Percentiles rank a stretch among this genome's conserved stretches.
Evolutionary conservation across 2,113 vertebrate species (phyloP).

Genomic region (Callithrix jacchus): DNA sequence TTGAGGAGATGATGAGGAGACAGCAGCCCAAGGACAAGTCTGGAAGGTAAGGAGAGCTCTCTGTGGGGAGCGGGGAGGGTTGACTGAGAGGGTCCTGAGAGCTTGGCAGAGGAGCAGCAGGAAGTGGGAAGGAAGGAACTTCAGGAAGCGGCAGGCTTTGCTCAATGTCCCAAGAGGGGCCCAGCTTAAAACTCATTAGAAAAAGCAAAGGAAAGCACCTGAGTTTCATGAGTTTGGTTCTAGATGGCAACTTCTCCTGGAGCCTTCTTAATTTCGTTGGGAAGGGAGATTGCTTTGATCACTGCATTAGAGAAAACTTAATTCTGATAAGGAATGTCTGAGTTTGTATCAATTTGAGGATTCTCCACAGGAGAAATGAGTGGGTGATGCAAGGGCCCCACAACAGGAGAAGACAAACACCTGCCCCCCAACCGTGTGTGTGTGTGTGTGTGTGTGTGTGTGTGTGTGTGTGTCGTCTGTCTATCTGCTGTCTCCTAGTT

Average conservation of each 20-base stretch:
- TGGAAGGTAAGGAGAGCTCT: background rate
- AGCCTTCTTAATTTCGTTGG: constrained; percentile 65
- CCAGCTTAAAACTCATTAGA: background rate
- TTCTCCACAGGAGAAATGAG: constrained; percentile 61
- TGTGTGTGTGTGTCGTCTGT: background rate
- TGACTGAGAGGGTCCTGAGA: background rate
- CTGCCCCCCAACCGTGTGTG: background rate
- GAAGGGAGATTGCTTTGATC: constrained; percentile 49
- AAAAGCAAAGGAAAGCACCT: constrained; percentile 6
- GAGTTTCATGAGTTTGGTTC: constrained; percentile 7
- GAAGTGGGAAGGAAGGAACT: background rate
- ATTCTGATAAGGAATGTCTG: constrained; percentile 44
- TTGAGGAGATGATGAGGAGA: background rate
- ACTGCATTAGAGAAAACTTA: constrained; percentile 54
- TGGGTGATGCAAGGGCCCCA: background rate
- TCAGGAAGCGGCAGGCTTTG: constrained; percentile 10
- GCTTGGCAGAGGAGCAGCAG: background rate
- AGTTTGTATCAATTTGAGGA: constrained; percentile 20
- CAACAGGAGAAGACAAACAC: background rate
- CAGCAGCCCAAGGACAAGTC: background rate
- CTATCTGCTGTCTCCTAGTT: background rate
- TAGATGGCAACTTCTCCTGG: constrained; percentile 54
- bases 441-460: background rate
- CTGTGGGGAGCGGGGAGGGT: background rate
- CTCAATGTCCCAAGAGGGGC: background rate